Evolutionary conservation across 1,140 invertebrate genomes (phyloP).

Genomic region (Zaprionus kolodkinae): DNA sequence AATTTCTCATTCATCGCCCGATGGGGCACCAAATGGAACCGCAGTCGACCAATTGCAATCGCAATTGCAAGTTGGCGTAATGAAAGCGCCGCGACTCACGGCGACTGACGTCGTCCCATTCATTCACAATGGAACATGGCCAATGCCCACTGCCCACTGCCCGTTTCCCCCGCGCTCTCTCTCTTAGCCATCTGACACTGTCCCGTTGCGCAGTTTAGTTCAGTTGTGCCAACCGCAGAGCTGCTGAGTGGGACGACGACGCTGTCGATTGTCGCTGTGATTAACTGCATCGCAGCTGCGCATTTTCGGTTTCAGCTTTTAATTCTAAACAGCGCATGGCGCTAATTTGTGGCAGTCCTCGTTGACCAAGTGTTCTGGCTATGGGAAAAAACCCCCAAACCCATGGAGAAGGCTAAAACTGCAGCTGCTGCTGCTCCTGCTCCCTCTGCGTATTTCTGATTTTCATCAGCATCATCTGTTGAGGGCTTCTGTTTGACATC

Average conservation of each 20-base stretch:
- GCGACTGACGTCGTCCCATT: constrained; percentile 51
- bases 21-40: constrained; percentile 22
- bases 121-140: constrained; percentile 29
- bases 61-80: constrained; percentile 35
- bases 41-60: constrained; percentile 52
- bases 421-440: not conserved
- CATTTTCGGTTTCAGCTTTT: constrained; percentile 54
- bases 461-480: not conserved
- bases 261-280: constrained; percentile 50
- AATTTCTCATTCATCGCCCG: constrained; percentile 70
- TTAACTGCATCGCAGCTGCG: constrained; percentile 59
- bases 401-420: not conserved
- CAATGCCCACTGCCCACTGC: not conserved
- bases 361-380: constrained; percentile 1
- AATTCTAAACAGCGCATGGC: constrained; percentile 54
- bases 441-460: not conserved
- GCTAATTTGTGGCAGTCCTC: constrained; percentile 54
- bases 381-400: not conserved
- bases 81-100: constrained; percentile 49
- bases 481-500: constrained; percentile 6
- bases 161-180: not conserved
- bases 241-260: constrained; percentile 24
- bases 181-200: not conserved
- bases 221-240: constrained; percentile 12
- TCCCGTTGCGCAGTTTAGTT: constrained; percentile 3